Base-by-base conservation (phyloP, 2,888 invertebrate genomes). In the Cheilosia urbana region DNA sequence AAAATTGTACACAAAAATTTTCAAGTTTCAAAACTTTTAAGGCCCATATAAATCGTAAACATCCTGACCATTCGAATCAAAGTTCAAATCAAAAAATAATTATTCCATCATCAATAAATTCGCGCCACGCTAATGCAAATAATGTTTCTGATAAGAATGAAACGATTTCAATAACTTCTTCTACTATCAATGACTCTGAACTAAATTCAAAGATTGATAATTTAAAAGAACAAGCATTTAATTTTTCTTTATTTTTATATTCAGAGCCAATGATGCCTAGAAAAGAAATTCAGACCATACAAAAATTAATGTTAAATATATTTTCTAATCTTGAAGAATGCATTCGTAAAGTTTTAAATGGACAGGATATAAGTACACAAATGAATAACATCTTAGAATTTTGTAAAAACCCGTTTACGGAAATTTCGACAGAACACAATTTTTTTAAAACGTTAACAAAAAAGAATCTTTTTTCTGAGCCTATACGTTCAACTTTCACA, bases 371-470 rank as follows among this genome's bases (percentile, higher is more conserved):
- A 49, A 53, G 30, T 63, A 21, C 62, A 63, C 40, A 76, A 47
- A 27, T 69, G 9, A 69, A 4, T 19, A 6, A 17, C 34, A 19
- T 77, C 62, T 21, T 60, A 19, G 19, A 49, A 49, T 49, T 19
- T 19, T 19, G 49, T 2, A 49, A 49, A 1, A 49, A 49, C 49
- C 77, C 69, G 45, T 69, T 77, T 11, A 15, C 45, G 13, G 69
- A 63, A 21, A 77, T 69, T 69, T 69, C 68, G 13, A 53, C 68
- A 42, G 77, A 77, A 53, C 51, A 77, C 53, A 69, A 53, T 9
- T 78, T 78, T 78, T 62, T 78, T 45, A 69, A 78, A 69, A 21
- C 49, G 2, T 69, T 73, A 68, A 81, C 34, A 81, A 58, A 75
- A 51, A 75, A 47, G 17, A 53, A 75, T 6, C 47, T 51, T 62